These are phyloP conservation scores for Caprella mutica DNA, from an alignment of 2,888 invertebrate species.

Conservation along the genomic window DNA sequence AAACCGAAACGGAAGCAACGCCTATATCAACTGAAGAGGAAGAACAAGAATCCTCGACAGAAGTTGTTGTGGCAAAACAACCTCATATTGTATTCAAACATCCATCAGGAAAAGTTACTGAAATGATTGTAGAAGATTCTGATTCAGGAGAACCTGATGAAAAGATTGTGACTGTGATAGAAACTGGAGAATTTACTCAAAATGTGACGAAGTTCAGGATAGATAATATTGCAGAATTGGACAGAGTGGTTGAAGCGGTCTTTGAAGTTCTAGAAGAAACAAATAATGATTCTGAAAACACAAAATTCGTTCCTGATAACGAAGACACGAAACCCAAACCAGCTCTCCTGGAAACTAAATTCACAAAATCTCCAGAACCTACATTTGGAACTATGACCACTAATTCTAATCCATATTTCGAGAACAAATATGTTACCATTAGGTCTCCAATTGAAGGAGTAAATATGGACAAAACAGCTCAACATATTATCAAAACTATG, in stretches of 20 bases:
- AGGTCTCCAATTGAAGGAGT: too few species aligned
- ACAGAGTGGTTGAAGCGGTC: conserved; percentile 4
- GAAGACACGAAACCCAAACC: too few species aligned
- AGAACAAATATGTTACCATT: too few species aligned
- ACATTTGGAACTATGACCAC: too few species aligned
- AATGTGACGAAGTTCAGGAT: conserved; percentile 4
- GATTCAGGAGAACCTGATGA: background rate
- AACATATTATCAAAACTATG: too few species aligned
- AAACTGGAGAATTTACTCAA: conserved; percentile 9
- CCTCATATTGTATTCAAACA: conserved; percentile 5
- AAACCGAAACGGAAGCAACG: background rate
- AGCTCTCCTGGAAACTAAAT: too few species aligned
- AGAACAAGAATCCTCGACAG: background rate
- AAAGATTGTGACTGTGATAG: conserved; percentile 6
- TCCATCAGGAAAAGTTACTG: background rate
- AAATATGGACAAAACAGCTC: too few species aligned
- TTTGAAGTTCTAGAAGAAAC: background rate
- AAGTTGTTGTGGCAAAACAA: background rate
- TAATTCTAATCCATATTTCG: too few species aligned
- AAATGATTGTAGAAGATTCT: background rate
- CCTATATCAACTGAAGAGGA: conserved; percentile 1
- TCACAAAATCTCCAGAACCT: too few species aligned
- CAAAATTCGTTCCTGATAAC: too few species aligned
- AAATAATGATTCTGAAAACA: too few species aligned
- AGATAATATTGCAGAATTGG: conserved; percentile 2